Evolutionary conservation across 2,888 invertebrate genomes (phyloP).

Genomic region (Chromoteleia sp.): DNA sequence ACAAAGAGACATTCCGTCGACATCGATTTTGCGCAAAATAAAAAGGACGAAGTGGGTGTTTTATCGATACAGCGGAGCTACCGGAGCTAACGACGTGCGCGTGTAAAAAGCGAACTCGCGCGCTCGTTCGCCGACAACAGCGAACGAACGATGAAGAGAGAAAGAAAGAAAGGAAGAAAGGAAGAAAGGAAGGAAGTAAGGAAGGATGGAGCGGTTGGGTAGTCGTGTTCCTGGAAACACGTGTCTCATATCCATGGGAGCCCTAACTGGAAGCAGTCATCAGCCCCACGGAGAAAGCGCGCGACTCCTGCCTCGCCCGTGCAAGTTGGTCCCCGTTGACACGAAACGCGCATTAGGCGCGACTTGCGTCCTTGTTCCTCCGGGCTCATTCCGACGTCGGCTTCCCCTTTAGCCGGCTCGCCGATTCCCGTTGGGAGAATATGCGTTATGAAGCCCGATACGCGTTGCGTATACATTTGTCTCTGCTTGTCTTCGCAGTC

Average conservation of each 20-base stretch:
- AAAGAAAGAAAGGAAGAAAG: conserved; percentile 58
- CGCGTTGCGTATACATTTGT: conserved; percentile 68
- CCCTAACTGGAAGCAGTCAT: conserved; percentile 64
- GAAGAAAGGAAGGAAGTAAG: conserved; percentile 63
- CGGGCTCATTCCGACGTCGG: conserved; percentile 73
- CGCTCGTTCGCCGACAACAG: conserved; percentile 21
- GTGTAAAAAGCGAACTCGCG: conserved; percentile 74
- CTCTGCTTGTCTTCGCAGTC: conserved; percentile 66
- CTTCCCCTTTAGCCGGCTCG: conserved; percentile 59
- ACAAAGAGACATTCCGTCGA: conserved; percentile 35
- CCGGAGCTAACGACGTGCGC: conserved; percentile 75
- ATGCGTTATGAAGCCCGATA: conserved; percentile 70
- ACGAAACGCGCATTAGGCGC: conserved; percentile 83
- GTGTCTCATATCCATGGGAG: conserved; percentile 75
- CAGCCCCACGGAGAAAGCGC: conserved; percentile 60
- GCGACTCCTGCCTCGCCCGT: conserved; percentile 75
- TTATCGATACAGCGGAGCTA: conserved; percentile 73
- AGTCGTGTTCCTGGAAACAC: conserved; percentile 81
- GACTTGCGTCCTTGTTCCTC: conserved; percentile 78
- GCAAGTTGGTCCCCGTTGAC: conserved; percentile 78
- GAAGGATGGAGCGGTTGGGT: conserved; percentile 76
- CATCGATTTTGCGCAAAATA: conserved; percentile 48
- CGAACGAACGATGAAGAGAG: conserved; percentile 8
- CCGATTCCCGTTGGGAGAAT: conserved; percentile 66
- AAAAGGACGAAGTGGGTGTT: conserved; percentile 71